A percentile compares a stretch with the other conserved stretches of the same genome.
phyloP scores from a whole-genome alignment of 2,113 vertebrate genomes.

The Pterocles gutturalis region DNA sequence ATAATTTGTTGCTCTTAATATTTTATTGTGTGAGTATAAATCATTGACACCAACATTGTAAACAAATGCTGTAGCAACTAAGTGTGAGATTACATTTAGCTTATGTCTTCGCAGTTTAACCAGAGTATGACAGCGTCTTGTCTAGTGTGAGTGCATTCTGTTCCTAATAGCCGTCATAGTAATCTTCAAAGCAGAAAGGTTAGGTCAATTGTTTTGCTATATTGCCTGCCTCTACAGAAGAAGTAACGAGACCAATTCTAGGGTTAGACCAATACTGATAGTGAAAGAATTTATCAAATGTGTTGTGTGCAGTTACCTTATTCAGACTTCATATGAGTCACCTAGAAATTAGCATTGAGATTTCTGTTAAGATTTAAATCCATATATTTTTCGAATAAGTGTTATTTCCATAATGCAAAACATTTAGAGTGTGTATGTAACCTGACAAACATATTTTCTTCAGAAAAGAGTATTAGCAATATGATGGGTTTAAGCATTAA shows the following conservation, averaged over 20 bases:
- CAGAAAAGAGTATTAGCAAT: background rate
- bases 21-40: slow-evolving; percentile 47
- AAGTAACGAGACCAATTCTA: background rate
- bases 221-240: background rate
- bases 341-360: background rate
- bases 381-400: background rate
- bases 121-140: background rate
- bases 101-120: background rate
- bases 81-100: background rate
- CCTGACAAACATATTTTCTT: background rate
- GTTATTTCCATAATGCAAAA: background rate
- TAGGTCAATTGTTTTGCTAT: background rate
- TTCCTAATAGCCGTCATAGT: background rate
- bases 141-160: background rate
- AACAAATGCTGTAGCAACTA: slow-evolving; percentile 16
- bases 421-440: background rate
- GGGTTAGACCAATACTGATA: background rate
- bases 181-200: background rate
- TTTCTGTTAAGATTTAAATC: background rate
- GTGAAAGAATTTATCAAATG: background rate
- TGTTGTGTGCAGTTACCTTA: background rate
- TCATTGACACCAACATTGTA: slow-evolving; percentile 24
- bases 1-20: slow-evolving; percentile 61
- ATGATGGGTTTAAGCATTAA: background rate
- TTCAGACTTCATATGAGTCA: background rate